Evolutionary conservation across 1,140 invertebrate genomes (phyloP), one percentile per base, ranked within the genome.

Genomic region (Zaprionus camerounensis): DNA sequence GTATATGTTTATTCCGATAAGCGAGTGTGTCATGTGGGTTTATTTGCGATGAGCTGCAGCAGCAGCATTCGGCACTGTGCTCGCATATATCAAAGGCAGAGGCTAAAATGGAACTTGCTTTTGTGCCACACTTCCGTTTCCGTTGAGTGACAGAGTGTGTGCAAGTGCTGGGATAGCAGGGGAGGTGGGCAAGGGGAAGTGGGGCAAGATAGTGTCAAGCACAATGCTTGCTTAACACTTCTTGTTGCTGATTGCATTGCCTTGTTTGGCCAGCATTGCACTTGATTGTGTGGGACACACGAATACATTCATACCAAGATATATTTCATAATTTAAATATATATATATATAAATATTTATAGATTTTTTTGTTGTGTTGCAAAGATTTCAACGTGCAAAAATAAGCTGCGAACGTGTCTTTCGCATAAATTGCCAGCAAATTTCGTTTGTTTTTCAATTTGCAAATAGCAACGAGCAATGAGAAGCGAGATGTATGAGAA

Each of bases 141-240:
- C 85, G 85, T 76, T 79, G 63, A 77, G 80, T 68, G 68, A 70
- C 57, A 59, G 13, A 44, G 58, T 31, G 26, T 63, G 24, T 26
- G 63, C 9, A 7, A 51, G 44, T n/a, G 49, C 28, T 3, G 31
- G 24, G 38, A 38, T 11, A 34, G 46, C 20, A 17, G 31, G 13
- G 36, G 46, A 41, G 49, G 3, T 0, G 11, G 38, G 22, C 5
- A 5, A 12, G 9, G 67, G 62, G 17, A 9, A 12, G 34, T 15
- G 46, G 7, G 20, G 51, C 13, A 64, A 64, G 69, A 71, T 68
- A 66, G 72, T 90, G 84, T 90, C 84, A 88, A 84, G 62, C 85
- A 88, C 81, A 88, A 88, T 90, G 81, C 84, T 88, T 90, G 85
- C 84, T 84, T 77, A 88, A 90, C 84, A 88, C 84, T 88, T 82